A percentile compares a stretch with the other conserved stretches of the same genome.
These are phyloP conservation scores for Aphelenchoides bicaudatus DNA, from an alignment of 2,888 invertebrate species.

Conservation along the genomic window DNA sequence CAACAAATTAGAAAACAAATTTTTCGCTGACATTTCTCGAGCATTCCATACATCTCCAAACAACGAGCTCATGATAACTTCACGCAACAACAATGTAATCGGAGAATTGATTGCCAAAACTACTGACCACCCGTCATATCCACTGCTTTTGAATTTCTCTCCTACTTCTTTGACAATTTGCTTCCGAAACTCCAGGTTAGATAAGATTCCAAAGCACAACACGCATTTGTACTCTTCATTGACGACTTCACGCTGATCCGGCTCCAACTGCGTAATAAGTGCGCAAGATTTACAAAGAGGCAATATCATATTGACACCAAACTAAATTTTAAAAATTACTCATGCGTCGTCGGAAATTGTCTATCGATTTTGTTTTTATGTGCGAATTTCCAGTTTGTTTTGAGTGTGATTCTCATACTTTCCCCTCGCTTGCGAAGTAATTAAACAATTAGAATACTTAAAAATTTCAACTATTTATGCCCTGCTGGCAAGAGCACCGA, in stretches of 20 bases:
- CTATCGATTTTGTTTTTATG: too few relatives aligned
- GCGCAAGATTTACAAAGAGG: constrained; percentile 13
- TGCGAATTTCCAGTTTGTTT: too few relatives aligned
- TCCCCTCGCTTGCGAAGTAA: too few relatives aligned
- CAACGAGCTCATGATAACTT: constrained; percentile 29
- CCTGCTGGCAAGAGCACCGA: too few relatives aligned
- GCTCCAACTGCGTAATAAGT: background rate
- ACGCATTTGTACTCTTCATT: background rate
- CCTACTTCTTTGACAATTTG: constrained; percentile 24
- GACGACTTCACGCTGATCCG: background rate
- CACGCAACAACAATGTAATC: constrained; percentile 46
- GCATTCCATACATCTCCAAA: constrained; percentile 38
- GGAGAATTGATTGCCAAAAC: constrained; percentile 54
- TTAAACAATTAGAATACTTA: too few relatives aligned
- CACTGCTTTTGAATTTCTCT: constrained; percentile 35
- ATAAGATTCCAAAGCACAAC: constrained; percentile 18
- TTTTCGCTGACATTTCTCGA: constrained; percentile 32
- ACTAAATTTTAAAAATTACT: too few relatives aligned
- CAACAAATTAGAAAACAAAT: constrained; percentile 22
- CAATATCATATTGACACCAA: background rate
- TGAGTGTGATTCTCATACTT: too few relatives aligned
- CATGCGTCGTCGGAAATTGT: too few relatives aligned
- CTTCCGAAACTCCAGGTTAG: constrained; percentile 24
- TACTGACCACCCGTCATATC: constrained; percentile 52
- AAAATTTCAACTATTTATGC: too few relatives aligned